Evolutionary conservation across 2,113 vertebrate genomes (phyloP), one percentile per base, ranked within the genome.

Genomic region (Entomyzon cyanotis): DNA sequence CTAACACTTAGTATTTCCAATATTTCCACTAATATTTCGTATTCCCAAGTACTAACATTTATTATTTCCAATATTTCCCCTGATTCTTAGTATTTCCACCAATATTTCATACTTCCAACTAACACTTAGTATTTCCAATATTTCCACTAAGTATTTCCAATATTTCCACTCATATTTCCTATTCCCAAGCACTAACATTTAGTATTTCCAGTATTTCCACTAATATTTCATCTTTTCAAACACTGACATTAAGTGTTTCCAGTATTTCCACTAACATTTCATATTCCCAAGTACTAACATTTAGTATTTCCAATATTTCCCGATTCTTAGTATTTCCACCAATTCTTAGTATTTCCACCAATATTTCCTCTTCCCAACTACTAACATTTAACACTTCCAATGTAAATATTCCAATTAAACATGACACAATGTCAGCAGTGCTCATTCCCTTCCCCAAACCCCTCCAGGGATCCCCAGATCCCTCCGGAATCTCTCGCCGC

Each of bases 401-500:
- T 6, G 16, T 2, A 19, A n/a, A 19, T 20, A 11, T n/a, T n/a
- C 39, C 70, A 20, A 15, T 9, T 46, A 46, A 46, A 46, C 19
- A 19, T 7, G 44, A 42, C 15, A 16, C 15, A 7, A 49, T 3
- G 18, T 19, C 56, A 79, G 23, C 33, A 19, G 25, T 18, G 24
- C 42, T 64, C 2, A 1, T 22, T 76, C 25, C 52, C 24, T 63
- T 30, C 21, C 1, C 0, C 42, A 4, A n/a, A 13, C 20, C 60
- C 60, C 60, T 63, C 18, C 9, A 39, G 12, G 60, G 37, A 37
- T 37, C 37, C 37, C 60, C 74, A 70, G 60, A 31, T 12, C 63
- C 31, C 58, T 53, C 42, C 12, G 31, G 52, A 23, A 56, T 20
- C 41, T 28, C 52, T 46, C 28, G 33, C 2, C 37, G 56, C 56